A percentile compares a stretch with the other conserved stretches of the same genome.
Evolutionary conservation across 1,140 invertebrate species (phyloP).

Genomic region (Plodia interpunctella): DNA sequence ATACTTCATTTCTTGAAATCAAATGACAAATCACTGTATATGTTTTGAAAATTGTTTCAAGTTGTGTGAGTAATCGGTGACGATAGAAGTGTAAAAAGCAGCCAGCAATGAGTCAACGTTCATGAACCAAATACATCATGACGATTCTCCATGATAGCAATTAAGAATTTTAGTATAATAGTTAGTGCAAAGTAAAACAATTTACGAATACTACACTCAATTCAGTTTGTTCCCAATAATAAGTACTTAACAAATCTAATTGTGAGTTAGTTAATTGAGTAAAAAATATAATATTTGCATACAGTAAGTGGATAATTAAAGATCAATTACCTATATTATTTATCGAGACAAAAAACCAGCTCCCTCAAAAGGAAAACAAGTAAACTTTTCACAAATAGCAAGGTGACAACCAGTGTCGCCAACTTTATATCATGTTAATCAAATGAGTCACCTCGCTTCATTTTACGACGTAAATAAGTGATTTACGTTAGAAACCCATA

Average conservation of each 20-base stretch:
- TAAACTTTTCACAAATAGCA: not conserved
- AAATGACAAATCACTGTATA: slow-evolving; percentile 4
- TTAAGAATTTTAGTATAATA: too few relatives aligned
- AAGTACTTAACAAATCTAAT: too few relatives aligned
- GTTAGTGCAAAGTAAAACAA: too few relatives aligned
- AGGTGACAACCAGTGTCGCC: not conserved
- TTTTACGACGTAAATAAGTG: not conserved
- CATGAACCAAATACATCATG: not conserved
- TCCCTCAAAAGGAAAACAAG: slow-evolving; percentile 4
- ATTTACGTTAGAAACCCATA: too few relatives aligned
- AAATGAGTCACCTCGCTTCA: not conserved
- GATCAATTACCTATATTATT: not conserved
- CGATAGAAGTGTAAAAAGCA: slow-evolving; percentile 15
- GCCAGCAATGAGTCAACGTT: slow-evolving; percentile 21
- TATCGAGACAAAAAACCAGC: not conserved
- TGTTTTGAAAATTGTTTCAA: slow-evolving; percentile 10
- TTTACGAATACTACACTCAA: too few relatives aligned
- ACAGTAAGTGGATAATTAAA: too few relatives aligned
- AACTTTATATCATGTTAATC: not conserved
- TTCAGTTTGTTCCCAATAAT: too few relatives aligned
- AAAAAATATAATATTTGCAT: too few relatives aligned
- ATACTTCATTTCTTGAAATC: not conserved
- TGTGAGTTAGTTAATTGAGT: too few relatives aligned
- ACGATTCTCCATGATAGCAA: too few relatives aligned
- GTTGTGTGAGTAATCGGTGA: slow-evolving; percentile 14